Evolutionary conservation across 2,113 vertebrate species (phyloP).

Genomic region (Procapra przewalskii): DNA sequence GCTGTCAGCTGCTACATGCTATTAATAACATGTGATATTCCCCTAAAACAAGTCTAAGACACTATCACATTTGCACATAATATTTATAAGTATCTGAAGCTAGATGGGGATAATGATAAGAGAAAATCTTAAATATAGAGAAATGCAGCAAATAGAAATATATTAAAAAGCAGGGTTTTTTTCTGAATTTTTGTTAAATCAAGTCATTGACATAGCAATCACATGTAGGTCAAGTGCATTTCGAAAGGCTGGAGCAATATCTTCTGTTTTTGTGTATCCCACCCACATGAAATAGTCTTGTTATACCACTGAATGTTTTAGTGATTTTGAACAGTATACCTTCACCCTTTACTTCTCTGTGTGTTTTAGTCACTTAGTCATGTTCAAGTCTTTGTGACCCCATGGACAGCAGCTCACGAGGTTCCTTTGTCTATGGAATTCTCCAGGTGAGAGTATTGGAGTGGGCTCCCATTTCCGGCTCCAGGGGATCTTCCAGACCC

Average conservation of each 20-base stretch:
- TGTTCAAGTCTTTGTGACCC: not conserved
- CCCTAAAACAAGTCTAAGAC: not conserved
- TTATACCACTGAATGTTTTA: not conserved
- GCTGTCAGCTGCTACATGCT: not conserved
- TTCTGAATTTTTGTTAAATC: not conserved
- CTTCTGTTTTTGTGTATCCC: not conserved
- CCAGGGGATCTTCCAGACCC: not conserved
- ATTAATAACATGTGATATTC: constrained; percentile 32
- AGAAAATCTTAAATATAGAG: not conserved
- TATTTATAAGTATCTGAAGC: not conserved
- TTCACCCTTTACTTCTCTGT: not conserved
- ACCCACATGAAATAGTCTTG: not conserved
- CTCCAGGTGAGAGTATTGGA: not conserved
- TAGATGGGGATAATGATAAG: not conserved
- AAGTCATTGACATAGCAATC: not conserved
- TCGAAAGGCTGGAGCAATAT: not conserved
- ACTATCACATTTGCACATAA: not conserved
- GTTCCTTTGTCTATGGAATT: not conserved
- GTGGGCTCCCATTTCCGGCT: not conserved
- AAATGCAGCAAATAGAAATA: accelerated
- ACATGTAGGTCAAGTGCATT: not conserved
- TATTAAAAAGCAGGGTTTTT: not conserved
- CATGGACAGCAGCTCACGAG: not conserved
- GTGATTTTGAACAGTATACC: not conserved
- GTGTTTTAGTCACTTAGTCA: not conserved